Evolutionary conservation across 2,888 invertebrate genomes (phyloP).

Genomic region (Cerceris ruficornis): DNA sequence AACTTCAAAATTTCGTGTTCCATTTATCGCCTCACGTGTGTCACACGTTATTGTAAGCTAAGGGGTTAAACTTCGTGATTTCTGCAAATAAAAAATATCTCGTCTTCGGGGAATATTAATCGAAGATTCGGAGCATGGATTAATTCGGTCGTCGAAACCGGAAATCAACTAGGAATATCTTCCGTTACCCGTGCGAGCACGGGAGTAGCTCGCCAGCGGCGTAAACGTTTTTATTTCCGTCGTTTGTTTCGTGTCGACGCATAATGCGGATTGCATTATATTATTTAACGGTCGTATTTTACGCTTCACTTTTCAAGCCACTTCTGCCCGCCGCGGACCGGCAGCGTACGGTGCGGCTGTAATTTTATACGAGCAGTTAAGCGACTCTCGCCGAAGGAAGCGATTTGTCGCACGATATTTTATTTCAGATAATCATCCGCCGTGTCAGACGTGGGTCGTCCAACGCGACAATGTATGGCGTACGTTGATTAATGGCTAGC

Average conservation of each 20-base stretch:
- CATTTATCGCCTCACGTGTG: too few species aligned
- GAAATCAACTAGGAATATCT: too few species aligned
- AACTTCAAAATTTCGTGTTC: too few species aligned
- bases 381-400: slow-evolving; percentile 67
- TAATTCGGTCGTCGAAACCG: too few species aligned
- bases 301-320: slow-evolving; percentile 42
- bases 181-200: too few species aligned
- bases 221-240: not conserved
- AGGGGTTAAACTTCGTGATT: too few species aligned
- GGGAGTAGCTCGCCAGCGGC: not conserved
- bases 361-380: slow-evolving; percentile 61
- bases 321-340: slow-evolving; percentile 23
- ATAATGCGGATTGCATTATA: slow-evolving; percentile 21
- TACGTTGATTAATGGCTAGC: slow-evolving; percentile 63
- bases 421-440: slow-evolving; percentile 67
- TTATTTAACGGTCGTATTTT: slow-evolving; percentile 37
- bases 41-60: too few species aligned
- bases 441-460: slow-evolving; percentile 63
- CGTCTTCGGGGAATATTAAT: too few species aligned
- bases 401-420: slow-evolving; percentile 68
- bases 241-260: slow-evolving; percentile 9
- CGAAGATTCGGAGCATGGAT: too few species aligned
- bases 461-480: slow-evolving; percentile 57
- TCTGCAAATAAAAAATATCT: too few species aligned
- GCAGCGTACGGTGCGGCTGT: slow-evolving; percentile 31